phyloP scores from a whole-genome alignment of 1,140 invertebrate genomes.

The Eumeta japonica region DNA sequence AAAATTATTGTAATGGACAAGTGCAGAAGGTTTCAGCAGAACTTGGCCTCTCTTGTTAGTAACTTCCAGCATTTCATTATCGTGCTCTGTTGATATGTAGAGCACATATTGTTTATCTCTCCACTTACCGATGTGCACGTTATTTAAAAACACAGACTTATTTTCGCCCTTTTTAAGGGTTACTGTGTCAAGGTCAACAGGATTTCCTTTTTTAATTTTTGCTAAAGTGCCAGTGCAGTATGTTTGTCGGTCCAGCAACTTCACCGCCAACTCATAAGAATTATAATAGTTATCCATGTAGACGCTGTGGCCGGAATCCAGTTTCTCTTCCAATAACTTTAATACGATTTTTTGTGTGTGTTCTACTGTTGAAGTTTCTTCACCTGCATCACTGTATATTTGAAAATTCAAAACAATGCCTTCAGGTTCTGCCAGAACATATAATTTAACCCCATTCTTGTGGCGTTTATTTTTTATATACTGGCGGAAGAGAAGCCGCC shows the following conservation, averaged over 20 bases:
- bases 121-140: conserved; percentile 22
- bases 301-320: conserved; percentile 26
- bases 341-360: conserved; percentile 21
- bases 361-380: conserved; percentile 11
- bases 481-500: conserved; percentile 29
- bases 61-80: conserved; percentile 8
- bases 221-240: conserved; percentile 22
- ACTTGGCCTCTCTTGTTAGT: conserved; percentile 15
- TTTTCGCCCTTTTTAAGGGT: conserved; percentile 21
- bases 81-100: conserved; percentile 13
- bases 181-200: conserved; percentile 11
- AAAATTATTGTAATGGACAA: conserved; percentile 26
- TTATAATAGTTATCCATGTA: conserved; percentile 35
- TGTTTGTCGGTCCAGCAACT: conserved; percentile 20
- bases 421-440: conserved; percentile 29
- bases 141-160: conserved; percentile 15
- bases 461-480: conserved; percentile 34
- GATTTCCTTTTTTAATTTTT: conserved; percentile 15
- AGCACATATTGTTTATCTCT: conserved; percentile 16
- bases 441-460: conserved; percentile 41
- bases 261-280: conserved; percentile 12
- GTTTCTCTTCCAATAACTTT: conserved; percentile 20
- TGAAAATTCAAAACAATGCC: conserved; percentile 22
- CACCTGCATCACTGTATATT: conserved; percentile 15
- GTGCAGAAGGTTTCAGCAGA: conserved; percentile 19